A percentile compares a stretch with the other conserved stretches of the same genome.
phyloP scores from a whole-genome alignment of 2,113 vertebrate genomes.

The Arizona elegans region DNA sequence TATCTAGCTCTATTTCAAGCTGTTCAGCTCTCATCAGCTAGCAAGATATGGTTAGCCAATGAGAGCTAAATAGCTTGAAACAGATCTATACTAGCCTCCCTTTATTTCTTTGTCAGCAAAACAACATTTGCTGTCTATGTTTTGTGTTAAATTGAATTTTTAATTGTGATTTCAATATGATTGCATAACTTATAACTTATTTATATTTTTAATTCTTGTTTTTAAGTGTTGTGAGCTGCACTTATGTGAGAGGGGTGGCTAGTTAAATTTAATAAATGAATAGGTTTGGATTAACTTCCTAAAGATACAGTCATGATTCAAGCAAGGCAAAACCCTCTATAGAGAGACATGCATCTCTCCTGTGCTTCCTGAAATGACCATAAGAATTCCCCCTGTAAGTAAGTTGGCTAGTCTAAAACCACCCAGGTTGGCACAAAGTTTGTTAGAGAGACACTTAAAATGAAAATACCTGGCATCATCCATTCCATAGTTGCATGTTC shows the following conservation, averaged over 20 bases:
- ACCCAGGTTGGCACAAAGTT: background rate
- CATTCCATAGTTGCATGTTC: background rate
- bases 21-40: too few relatives aligned
- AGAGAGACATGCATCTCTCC: background rate
- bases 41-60: too few relatives aligned
- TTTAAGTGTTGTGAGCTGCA: background rate
- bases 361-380: background rate
- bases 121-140: background rate
- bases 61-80: too few relatives aligned
- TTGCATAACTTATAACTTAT: background rate
- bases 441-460: background rate
- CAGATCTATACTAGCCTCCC: too few relatives aligned
- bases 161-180: background rate
- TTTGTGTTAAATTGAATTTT: background rate
- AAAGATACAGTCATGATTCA: background rate
- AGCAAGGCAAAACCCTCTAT: background rate
- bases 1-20: too few relatives aligned
- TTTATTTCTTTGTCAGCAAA: too few relatives aligned
- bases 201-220: background rate
- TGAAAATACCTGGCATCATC: background rate
- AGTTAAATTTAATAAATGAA: background rate
- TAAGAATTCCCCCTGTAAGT: background rate
- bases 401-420: background rate
- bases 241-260: background rate
- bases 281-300: background rate